Conservation (phyloP, 2,797 vertebrate species). For the Cossypha caffra region DNA sequence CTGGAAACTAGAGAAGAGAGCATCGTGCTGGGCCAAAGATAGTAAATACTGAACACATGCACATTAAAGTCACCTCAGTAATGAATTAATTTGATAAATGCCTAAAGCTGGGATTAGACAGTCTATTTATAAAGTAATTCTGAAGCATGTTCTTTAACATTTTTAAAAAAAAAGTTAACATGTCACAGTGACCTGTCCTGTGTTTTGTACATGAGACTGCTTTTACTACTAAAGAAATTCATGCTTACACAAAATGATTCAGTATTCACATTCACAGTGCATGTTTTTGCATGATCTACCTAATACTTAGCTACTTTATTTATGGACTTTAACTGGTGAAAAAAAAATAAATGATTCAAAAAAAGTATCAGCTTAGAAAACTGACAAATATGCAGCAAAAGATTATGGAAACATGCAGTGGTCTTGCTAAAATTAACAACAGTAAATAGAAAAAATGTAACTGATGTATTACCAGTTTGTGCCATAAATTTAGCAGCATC, state of each 20-base stretch:
- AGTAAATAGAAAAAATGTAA: constrained; percentile 89
- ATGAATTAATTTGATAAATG: constrained; percentile 60
- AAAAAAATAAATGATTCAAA: constrained; percentile 80
- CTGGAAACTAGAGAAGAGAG: constrained; percentile 1
- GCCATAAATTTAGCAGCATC: constrained; percentile 99
- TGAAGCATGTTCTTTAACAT: background rate
- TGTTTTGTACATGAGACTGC: background rate
- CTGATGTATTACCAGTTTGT: constrained; percentile 99
- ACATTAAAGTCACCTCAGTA: constrained; percentile 12
- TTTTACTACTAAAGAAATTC: constrained; percentile 5
- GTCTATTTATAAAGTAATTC: constrained; percentile 28
- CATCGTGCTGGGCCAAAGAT: background rate
- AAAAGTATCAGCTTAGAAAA: constrained; percentile 84
- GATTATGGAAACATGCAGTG: constrained; percentile 97
- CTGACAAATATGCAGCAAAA: constrained; percentile 84
- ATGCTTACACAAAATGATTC: background rate
- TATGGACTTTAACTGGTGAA: constrained; percentile 86
- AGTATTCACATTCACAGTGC: constrained; percentile 32
- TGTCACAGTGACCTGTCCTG: background rate
- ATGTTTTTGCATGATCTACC: constrained; percentile 42
- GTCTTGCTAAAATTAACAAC: constrained; percentile 90
- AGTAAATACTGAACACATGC: background rate
- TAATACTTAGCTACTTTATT: constrained; percentile 83
- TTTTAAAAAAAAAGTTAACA: background rate
- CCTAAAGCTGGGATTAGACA: constrained; percentile 42